A percentile compares a stretch with the other conserved stretches of the same genome.
Evolutionary conservation across 2,113 vertebrate genomes (phyloP).

Genomic region (Melanocharis versteri): DNA sequence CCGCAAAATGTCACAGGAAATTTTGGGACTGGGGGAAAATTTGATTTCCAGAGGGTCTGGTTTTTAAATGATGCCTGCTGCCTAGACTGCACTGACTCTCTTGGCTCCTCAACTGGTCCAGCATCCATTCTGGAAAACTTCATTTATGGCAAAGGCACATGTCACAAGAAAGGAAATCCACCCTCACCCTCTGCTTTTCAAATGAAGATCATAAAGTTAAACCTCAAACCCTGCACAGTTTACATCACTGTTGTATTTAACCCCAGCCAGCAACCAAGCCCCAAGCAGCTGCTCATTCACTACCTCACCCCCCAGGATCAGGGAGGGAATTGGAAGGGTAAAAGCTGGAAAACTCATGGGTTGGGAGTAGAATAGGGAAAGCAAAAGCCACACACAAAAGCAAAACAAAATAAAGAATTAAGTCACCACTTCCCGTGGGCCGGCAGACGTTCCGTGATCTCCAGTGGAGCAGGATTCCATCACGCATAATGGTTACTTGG

Average conservation of each 20-base stretch:
- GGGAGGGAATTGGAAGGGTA: not conserved
- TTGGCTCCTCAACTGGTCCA: rapidly evolving
- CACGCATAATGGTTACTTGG: not conserved
- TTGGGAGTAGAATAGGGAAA: not conserved
- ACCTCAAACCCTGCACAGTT: not conserved
- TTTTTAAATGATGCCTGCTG: not conserved
- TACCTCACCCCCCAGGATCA: not conserved
- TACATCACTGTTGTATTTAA: not conserved
- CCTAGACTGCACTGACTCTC: too few species aligned
- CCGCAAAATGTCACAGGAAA: not conserved
- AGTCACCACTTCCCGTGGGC: not conserved
- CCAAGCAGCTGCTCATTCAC: not conserved
- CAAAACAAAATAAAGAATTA: not conserved
- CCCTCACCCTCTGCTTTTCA: not conserved
- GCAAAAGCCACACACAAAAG: not conserved
- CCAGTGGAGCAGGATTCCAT: not conserved
- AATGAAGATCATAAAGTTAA: not conserved
- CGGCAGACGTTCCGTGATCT: rapidly evolving
- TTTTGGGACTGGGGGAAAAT: not conserved
- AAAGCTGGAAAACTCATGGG: not conserved
- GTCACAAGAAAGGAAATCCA: not conserved
- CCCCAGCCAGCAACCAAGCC: not conserved
- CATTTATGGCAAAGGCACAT: not conserved
- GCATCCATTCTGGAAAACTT: not conserved
- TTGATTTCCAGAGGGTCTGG: not conserved